Evolutionary conservation across 2,113 vertebrate species (phyloP).

Genomic region (Morone saxatilis): DNA sequence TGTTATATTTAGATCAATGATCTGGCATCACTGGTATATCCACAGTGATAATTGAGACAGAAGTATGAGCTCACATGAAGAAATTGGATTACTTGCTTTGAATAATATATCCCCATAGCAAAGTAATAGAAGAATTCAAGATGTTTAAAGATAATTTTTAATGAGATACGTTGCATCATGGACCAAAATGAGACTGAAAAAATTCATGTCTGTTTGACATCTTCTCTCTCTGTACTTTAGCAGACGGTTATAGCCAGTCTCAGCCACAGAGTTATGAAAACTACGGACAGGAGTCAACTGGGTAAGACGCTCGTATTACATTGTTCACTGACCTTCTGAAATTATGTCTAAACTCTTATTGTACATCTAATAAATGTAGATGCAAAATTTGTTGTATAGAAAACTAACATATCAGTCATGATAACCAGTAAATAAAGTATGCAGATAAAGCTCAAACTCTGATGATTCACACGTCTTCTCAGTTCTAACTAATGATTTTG

Average conservation of each 20-base stretch:
- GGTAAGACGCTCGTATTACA: constrained; percentile 70
- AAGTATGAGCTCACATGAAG: neutral
- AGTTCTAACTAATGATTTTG: neutral
- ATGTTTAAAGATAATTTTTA: neutral
- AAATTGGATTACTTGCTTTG: neutral
- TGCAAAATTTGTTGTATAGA: neutral
- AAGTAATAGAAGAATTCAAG: neutral
- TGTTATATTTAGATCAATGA: neutral
- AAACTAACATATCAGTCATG: neutral
- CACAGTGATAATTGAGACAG: neutral
- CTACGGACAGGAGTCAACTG: constrained; percentile 79
- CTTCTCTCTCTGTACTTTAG: neutral
- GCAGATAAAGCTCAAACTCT: too few species aligned
- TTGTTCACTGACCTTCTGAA: neutral
- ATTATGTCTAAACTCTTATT: neutral
- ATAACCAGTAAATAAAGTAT: neutral
- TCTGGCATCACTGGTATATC: neutral
- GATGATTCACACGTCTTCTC: neutral
- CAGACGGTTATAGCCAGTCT: constrained; percentile 77
- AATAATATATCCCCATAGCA: neutral
- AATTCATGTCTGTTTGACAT: neutral
- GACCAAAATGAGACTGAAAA: neutral
- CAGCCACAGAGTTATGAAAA: constrained; percentile 73
- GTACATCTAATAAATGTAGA: neutral
- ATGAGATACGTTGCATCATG: neutral